Evolutionary conservation across 2,888 invertebrate genomes (phyloP), one percentile per base, ranked within the genome.

Genomic region (Catonia carolina): DNA sequence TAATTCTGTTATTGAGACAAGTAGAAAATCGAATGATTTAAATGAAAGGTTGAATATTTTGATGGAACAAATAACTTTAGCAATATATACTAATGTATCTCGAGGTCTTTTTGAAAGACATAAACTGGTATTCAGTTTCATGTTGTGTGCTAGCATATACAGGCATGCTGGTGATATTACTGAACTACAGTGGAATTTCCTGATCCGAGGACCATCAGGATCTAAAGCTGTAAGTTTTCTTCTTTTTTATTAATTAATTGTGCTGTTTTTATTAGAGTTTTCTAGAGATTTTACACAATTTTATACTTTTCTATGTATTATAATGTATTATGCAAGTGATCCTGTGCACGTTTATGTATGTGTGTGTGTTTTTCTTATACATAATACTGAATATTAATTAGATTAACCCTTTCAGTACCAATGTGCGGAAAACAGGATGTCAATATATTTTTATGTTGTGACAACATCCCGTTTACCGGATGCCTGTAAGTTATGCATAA

Each of bases 51-150:
- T 94, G 27, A 73, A 79, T 17, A 83, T 81, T 59, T 74, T 96
- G 2, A 81, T 84, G 65, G 75, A 79, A 15, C 86, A 89, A 71
- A 92, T 92, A 63, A 86, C 91, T 0, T 76, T 84, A 53, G 83
- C 87, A 1, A 81, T 94, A 37, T 95, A 91, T 69, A 83, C 83
- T 7, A 95, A 91, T 68, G 86, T 95, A 31, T 90, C 93, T 1
- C 80, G 94, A 55, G 95, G 94, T 0, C 77, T 96, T 8, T 94
- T 95, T 69, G 94, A 94, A 71, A 81, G 84, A 59, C 92, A 96
- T 73, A 94, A 95, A 73, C 77, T 94, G 1, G 85, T 94, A 55
- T 94, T 86, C 70, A 90, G 88, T 68, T 88, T 94, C 68, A 80
- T 93, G 74, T 73, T 93, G 12, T 87, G 89, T 66, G 77, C 84